These are phyloP conservation scores for Pseudochirops cupreus DNA, from an alignment of 2,797 vertebrate genomes.

Conservation along the genomic window DNA sequence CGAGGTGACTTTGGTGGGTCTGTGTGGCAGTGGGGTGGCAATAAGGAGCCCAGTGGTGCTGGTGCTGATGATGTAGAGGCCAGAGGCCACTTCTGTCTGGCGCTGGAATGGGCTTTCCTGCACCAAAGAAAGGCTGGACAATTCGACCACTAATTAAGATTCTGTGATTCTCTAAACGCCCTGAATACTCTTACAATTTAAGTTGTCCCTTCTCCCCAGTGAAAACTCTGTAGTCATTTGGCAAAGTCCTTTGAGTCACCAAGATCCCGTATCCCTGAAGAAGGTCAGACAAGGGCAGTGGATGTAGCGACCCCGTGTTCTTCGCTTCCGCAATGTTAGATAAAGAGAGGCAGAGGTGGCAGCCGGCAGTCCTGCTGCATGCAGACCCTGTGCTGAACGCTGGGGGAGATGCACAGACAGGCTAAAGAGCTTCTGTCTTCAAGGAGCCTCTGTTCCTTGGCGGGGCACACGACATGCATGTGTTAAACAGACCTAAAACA, in stretches of 20 bases:
- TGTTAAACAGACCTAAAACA: no score
- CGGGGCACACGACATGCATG: no score
- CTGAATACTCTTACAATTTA: neutral
- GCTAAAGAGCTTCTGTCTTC: no score
- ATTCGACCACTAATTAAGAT: neutral
- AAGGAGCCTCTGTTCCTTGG: no score
- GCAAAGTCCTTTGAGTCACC: neutral
- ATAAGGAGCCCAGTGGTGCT: neutral
- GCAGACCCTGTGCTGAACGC: neutral
- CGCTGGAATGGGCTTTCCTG: neutral
- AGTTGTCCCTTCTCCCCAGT: no score
- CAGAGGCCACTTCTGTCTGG: neutral
- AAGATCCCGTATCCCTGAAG: neutral
- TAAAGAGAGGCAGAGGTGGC: fast-evolving
- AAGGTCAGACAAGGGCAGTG: neutral
- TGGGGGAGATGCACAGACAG: neutral
- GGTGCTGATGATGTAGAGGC: neutral
- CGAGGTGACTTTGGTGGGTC: neutral
- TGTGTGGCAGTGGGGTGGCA: neutral
- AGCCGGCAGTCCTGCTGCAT: no score
- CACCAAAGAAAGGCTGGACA: no score
- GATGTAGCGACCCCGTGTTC: fast-evolving
- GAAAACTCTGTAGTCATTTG: neutral
- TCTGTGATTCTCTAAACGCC: neutral
- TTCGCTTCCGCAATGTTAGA: no score